Base-by-base conservation (phyloP, 2,888 invertebrate genomes). In the Himalopsyche anomala region DNA sequence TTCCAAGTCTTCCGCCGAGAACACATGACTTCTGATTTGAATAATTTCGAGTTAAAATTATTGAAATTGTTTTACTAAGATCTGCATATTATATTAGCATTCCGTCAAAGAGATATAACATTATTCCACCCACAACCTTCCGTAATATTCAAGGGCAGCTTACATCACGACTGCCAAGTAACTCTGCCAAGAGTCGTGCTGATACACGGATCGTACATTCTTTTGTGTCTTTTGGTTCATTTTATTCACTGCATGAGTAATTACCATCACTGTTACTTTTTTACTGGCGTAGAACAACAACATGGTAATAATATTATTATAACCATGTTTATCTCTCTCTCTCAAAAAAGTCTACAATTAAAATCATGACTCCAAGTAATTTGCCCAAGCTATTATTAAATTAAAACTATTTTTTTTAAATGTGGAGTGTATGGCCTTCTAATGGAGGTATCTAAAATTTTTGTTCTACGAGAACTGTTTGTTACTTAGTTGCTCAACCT, bases 151-250 rank as follows among this genome's bases (percentile, higher is more conserved):
- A 74, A 74, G 74, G 74, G 74, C 74, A 74, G 74, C 74, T 74
- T 74, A 74, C 74, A 74, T 74, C 74, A 74, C 74, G 74, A 74
- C 36, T 36, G 38, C 15, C 74, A 15, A 36, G 74, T 36, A 74
- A 74, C 74, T 74, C 74, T 74, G 74, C 74, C 74, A 74, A 74
- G 74, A 74, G 36, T 74, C 74, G 74, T 74, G 74, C 74, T 74
- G 74, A 74, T 74, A 74, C 74, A 74, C 74, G 74, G 74, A 74
- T 74, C 74, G 38, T 74, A 74, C 74, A 74, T 74, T 74, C 74
- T 74, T 74, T 74, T 74, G 74, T 74, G 74, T 74, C 74, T 74
- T 74, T 74, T 74, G 74, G 74, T 74, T 74, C 74, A 74, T 74
- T 74, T 74, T 74, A 74, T 74, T 74, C 74, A 74, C 74, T 74